Base-by-base conservation (phyloP, 2,113 vertebrate species). In the Elgaria multicarinata region DNA sequence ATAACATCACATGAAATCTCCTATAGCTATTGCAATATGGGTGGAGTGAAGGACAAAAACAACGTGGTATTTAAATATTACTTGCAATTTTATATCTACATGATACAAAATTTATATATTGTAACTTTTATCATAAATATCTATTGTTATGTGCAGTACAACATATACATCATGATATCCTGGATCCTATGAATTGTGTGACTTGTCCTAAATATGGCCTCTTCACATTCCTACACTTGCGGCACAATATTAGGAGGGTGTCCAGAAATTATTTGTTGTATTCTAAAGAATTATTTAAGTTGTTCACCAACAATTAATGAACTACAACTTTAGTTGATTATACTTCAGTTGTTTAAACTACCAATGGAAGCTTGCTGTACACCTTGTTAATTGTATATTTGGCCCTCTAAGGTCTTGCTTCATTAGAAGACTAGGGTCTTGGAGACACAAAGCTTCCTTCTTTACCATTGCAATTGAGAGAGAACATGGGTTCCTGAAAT, bases 1-100 rank as follows among this genome's bases (percentile, higher is more conserved):
- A 92, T 92, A 94, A 96, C 94, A 96, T 95, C 95, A 96, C 93
- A 94, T 96, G 94, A 96, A 95, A 96, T 95, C 95, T 96, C 94
- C 94, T 96, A 95, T 95, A 95, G 94, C 95, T 95, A 95, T 94
- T 95, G 92, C 94, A 96, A 94, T 94, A 26, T 6, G 9, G 64
- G 24, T 95, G 94, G 69, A 16, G 9, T 95, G 95, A 94, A 91
- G 95, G 95, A 74, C 58, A 62, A 62, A 74, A 74, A 96, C 93
- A 96, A 95, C 94, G 95, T 94, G 95, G 95, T 94, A 74, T 39
- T 39, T 39, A 39, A 36, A 20, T 7, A 22, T 74, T 74, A n/a
- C 18, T 39, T 74, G 3, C n/a, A n/a, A 74, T 39, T 14, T 36
- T 39, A 74, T 74, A 72, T 20, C 4, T 74, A 20, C 39, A 18